Evolutionary conservation across 2,888 invertebrate genomes (phyloP), one percentile per base, ranked within the genome.

Genomic region (Eutolmus rufibarbis): DNA sequence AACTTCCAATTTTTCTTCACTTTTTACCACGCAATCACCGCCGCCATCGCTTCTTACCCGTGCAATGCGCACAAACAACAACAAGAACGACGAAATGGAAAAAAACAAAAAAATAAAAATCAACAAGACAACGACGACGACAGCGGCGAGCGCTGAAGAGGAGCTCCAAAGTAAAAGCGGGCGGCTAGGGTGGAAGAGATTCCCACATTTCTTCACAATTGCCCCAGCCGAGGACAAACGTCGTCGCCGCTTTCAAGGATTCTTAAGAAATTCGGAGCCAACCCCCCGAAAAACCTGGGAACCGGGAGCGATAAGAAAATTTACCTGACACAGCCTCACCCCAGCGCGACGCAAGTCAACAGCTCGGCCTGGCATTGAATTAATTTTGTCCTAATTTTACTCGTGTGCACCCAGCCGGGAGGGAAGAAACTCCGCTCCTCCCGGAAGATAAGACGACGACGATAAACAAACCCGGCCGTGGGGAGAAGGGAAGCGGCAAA

Each of bases 1-100:
- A 82, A 82, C 82, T 82, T 66, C 82, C 82, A 82, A 82, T 82
- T 82, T 81, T 82, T 82, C 57, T 57, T 82, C 66, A 57, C 82
- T 82, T 82, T 82, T 82, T 46, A 57, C 28, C 82, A 82, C 82
- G 31, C 57, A 57, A 82, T 82, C 82, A 57, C 66, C 46, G 81
- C 56, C 76, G 81, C 81, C 28, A 81, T 81, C 43, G 56, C 23
- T 66, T 51, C 46, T 46, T 12, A 56, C 37, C 57, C 57, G 81
- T 82, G 34, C 57, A 37, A 23, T 82, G 82, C 66, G 82, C 82
- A 23, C 34, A 31, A 76, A n/a, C 34, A 76, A 34, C 66, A 66
- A 66, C 23, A 66, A 66, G 66, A 66, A 66, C 66, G 66, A 28
- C 23, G 28, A 66, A 66, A 66, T 12, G 51, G 28, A 12, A n/a